Base-by-base conservation (phyloP, 2,797 vertebrate species). In the Phylloscopus collybita region DNA sequence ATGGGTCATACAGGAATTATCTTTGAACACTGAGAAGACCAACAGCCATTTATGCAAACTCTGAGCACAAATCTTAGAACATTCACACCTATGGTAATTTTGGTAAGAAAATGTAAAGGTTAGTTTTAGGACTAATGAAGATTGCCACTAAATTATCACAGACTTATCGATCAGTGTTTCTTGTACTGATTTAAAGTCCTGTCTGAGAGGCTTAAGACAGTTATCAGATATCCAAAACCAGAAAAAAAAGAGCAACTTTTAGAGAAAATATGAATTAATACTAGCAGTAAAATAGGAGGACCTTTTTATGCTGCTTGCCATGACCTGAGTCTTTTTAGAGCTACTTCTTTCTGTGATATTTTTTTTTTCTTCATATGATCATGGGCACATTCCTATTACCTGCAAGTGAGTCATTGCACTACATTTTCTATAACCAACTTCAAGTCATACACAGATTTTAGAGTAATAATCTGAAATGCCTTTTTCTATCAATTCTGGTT, bases 161-260 rank as follows among this genome's bases (percentile, higher is more conserved):
- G 27, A 36, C 10, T 71, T 27, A 29, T 29, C 76, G 69, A 57
- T 74, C 30, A 47, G 17, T 42, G 11, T 45, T 57, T 3, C 18
- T 51, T 74, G 15, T 7, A 22, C 5, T 49, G 23, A 47, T 61
- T 79, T 85, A 56, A 60, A 9, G 9, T 72, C 19, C 19, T 38
- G n/a, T 22, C 3, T 53, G 47, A 59, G 40, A 70, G 13, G 32
- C 7, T 38, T 45, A 36, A 10, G 11, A 36, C 14, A 57, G 3
- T 4, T 50, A 10, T 13, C 5, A 50, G 26, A n/a, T 16, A 59
- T 10, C 14, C 4, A 78, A 76, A 83, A 57, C 5, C 1, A 17
- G 18, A 2, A 16, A 11, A 36, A 36, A 36, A 49, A 34, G 42
- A 6, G 1, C 1, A 2, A 0, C 4, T 60, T 54, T 69, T 34